Base-by-base conservation (phyloP, 2,113 vertebrate species). In the Psilopsiagon aymara region DNA sequence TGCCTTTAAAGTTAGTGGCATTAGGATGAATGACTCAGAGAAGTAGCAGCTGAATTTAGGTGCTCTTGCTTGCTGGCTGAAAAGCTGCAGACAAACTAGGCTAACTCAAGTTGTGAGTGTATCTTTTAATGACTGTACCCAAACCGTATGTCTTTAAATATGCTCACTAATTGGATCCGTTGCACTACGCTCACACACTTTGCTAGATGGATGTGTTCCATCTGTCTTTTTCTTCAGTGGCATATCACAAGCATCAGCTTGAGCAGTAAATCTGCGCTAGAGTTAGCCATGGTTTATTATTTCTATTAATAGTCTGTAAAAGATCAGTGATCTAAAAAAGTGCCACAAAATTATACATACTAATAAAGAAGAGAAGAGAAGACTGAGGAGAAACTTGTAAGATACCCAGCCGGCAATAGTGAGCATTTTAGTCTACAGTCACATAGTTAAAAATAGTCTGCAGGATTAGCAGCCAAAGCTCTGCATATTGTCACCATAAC, bases 61-160 rank as follows among this genome's bases (percentile, higher is more conserved):
- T 80, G 12, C 18, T 92, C 67, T 74, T 67, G 2, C 46, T 86
- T 74, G 62, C 52, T 47, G 76, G 33, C 49, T 83, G 53, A 70
- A 93, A 81, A 64, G 46, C 71, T 29, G 7, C 17, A 90, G 86
- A 81, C 53, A 49, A 83, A 53, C 25, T 63, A 43, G 41, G 20
- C 55, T 74, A 67, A 41, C 67, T 88, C 7, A 90, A 88, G 63
- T 88, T 86, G 31, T 13, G n/a, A 73, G 21, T 25, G 11, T 63
- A 49, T 77, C 41, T 82, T 80, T 77, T 70, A 88, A 77, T 92
- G 90, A 86, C 78, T 18, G 1, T 68, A 39, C 21, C 49, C 80
- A 83, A 83, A 73, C 71, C 3, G 2, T 80, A 37, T 80, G 60
- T 86, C 53, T 94, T 86, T 90, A 92, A 92, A 86, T 96, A 67